A percentile compares a stretch with the other conserved stretches of the same genome.
These are phyloP conservation scores for Triplophysa rosa DNA, from an alignment of 2,113 vertebrate species.

Conservation along the genomic window DNA sequence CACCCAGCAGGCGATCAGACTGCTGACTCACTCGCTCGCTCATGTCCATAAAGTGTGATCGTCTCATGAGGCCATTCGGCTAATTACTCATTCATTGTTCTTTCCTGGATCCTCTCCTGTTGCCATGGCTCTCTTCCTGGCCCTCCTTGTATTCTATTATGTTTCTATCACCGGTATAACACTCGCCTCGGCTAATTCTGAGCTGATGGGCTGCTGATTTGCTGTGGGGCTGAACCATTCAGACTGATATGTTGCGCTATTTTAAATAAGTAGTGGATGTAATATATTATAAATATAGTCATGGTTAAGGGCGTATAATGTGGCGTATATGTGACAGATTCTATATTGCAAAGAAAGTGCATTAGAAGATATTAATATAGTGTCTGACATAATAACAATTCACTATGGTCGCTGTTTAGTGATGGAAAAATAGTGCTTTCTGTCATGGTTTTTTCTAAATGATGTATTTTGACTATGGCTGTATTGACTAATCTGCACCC, in stretches of 20 bases:
- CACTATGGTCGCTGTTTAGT: too few species aligned
- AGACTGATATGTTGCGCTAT: background rate
- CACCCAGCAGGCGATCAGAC: conserved; percentile 51
- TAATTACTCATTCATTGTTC: conserved; percentile 36
- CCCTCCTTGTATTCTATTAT: conserved; percentile 39
- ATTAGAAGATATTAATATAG: too few species aligned
- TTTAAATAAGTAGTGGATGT: background rate
- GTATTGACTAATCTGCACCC: too few species aligned
- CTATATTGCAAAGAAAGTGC: too few species aligned
- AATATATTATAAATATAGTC: background rate
- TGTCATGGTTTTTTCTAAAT: too few species aligned
- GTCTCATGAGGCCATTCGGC: background rate
- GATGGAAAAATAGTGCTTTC: too few species aligned
- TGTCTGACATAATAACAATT: too few species aligned
- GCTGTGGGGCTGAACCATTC: background rate
- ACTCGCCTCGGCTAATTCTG: background rate
- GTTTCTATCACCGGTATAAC: conserved; percentile 7
- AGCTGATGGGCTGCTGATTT: background rate
- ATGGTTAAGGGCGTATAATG: background rate
- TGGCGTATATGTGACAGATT: background rate
- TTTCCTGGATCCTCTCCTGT: conserved; percentile 40
- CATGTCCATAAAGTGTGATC: background rate
- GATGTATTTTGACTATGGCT: too few species aligned
- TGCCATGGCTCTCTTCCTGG: conserved; percentile 51
- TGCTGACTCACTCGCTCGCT: conserved; percentile 62